Conservation (phyloP, 2,888 invertebrate species). For the Eupithecia centaureata region DNA sequence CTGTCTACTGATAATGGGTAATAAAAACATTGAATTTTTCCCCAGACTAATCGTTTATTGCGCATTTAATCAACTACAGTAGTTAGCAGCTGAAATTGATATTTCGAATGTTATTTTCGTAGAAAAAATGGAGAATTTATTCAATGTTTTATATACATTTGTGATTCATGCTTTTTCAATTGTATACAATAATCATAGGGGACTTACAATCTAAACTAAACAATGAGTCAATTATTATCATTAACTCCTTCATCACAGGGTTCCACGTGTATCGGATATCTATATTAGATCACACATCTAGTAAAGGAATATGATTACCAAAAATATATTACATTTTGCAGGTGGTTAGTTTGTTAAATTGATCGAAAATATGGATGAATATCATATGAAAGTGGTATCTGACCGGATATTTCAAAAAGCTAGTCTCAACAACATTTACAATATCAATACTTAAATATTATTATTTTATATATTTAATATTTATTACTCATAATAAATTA, state of each 20-base stretch:
- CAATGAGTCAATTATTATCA: background rate
- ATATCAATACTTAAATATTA: background rate
- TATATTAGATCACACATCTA: conserved; percentile 51
- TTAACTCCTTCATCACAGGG: background rate
- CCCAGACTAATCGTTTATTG: conserved; percentile 12
- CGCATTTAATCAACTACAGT: conserved; percentile 7
- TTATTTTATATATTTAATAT: background rate
- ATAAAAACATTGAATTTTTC: conserved; percentile 24
- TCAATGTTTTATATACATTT: background rate
- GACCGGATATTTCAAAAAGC: conserved; percentile 75
- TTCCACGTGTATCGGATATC: background rate
- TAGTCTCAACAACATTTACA: conserved; percentile 71
- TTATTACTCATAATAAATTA: conserved; percentile 1
- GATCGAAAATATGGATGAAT: conserved; percentile 19
- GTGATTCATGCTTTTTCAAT: background rate
- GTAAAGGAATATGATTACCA: conserved; percentile 78
- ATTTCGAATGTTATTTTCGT: background rate
- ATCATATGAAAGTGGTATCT: too few relatives aligned
- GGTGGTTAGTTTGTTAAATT: conserved; percentile 26
- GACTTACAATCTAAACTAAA: conserved; percentile 4
- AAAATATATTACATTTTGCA: conserved; percentile 28
- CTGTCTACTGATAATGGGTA: conserved; percentile 26
- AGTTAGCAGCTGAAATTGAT: background rate
- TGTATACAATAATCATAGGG: background rate
- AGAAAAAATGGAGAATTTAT: background rate